Evolutionary conservation across 2,888 invertebrate genomes (phyloP).

Genomic region (Lymantria dispar): DNA sequence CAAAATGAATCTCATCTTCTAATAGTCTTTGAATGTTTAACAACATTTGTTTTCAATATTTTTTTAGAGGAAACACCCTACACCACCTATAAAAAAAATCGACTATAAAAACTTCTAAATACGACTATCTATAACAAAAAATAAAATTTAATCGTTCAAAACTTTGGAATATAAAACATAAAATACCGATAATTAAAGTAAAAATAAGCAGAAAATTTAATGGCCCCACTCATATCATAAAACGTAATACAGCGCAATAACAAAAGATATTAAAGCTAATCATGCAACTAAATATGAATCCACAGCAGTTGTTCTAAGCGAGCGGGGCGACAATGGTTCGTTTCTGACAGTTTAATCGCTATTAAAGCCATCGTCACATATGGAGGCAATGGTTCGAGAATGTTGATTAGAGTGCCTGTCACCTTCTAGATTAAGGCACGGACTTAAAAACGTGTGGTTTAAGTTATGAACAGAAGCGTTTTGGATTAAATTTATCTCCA

Average conservation of each 20-base stretch:
- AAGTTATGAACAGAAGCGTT: slow-evolving; percentile 21
- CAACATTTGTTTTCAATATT: too few relatives aligned
- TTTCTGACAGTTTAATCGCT: slow-evolving; percentile 71
- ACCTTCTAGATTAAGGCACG: slow-evolving; percentile 71
- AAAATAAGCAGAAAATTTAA: background rate
- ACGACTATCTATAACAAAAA: too few relatives aligned
- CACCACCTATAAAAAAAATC: too few relatives aligned
- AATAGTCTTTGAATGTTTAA: too few relatives aligned
- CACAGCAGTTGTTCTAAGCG: slow-evolving; percentile 19
- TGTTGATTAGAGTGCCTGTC: slow-evolving; percentile 77
- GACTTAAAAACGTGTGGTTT: slow-evolving; percentile 33
- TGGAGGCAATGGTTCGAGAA: slow-evolving; percentile 71
- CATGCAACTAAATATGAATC: slow-evolving; percentile 14
- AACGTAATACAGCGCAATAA: slow-evolving; percentile 1
- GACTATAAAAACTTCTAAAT: too few relatives aligned
- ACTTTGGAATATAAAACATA: too few relatives aligned
- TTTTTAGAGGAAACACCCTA: too few relatives aligned
- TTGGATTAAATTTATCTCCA: background rate
- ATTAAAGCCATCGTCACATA: slow-evolving; percentile 70
- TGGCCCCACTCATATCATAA: background rate
- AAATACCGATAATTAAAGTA: too few relatives aligned
- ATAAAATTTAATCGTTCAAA: too few relatives aligned
- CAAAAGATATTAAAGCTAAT: slow-evolving; percentile 7
- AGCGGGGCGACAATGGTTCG: slow-evolving; percentile 47
- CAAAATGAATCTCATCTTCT: too few relatives aligned